These are phyloP conservation scores for Myrmophylax atrothorax DNA, from an alignment of 2,113 vertebrate species.

Conservation along the genomic window DNA sequence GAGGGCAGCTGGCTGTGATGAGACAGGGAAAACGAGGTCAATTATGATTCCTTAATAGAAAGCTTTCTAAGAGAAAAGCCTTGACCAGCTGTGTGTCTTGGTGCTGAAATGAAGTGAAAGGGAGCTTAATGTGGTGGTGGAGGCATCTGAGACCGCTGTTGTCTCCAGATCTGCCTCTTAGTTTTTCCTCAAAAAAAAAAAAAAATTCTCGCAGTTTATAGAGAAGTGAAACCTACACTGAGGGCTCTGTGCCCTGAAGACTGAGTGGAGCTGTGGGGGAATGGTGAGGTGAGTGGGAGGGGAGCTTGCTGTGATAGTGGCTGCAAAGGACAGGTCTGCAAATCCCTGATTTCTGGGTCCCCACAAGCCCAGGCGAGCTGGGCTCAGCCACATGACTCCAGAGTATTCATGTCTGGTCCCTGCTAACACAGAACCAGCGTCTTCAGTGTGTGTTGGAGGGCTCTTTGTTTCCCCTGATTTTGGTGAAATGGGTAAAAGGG, in stretches of 20 bases:
- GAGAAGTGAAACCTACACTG: neutral
- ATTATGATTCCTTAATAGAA: constrained; percentile 9
- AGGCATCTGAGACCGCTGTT: neutral
- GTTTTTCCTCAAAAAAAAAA: neutral
- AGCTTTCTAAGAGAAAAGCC: neutral
- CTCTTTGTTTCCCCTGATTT: neutral
- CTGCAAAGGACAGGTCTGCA: neutral
- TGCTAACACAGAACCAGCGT: neutral
- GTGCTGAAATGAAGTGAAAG: neutral
- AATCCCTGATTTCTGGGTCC: neutral
- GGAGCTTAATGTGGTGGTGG: neutral
- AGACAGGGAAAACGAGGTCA: constrained; percentile 10
- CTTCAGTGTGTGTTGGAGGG: neutral
- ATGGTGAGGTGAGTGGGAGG: neutral
- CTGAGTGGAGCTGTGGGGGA: neutral
- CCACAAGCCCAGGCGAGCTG: neutral
- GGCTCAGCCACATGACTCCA: neutral
- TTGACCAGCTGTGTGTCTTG: neutral
- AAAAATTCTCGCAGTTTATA: too few species aligned
- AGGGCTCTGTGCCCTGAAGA: neutral
- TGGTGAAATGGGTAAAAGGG: neutral
- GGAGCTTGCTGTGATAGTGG: neutral
- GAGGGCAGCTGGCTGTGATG: neutral
- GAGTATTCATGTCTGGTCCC: rapidly evolving
- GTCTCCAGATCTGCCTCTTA: neutral